Evolutionary conservation across 2,888 invertebrate genomes (phyloP), one percentile per base, ranked within the genome.

Genomic region (Lasioglossum malachurum): DNA sequence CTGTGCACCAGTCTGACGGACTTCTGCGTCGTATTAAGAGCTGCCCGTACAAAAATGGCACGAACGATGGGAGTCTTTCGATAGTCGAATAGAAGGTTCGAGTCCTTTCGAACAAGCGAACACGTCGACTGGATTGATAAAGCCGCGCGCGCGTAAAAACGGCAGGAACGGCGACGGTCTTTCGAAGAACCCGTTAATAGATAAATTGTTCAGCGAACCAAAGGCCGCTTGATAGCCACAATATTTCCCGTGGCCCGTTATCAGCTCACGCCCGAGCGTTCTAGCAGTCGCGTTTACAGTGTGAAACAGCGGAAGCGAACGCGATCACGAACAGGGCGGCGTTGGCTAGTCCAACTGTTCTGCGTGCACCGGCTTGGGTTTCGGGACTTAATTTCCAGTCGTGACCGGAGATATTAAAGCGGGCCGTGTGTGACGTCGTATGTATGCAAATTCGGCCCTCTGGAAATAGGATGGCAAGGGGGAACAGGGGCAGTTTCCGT

Each of bases 381-480:
- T 87, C 91, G 89, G 91, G 91, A 93, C 93, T 93, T 94, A 94
- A 94, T 94, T 94, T 94, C 93, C 94, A 94, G 92, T 91, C 88
- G 89, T 89, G 92, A 91, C 92, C 92, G 90, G 92, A 92, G 93
- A 93, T 94, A 93, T 94, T 94, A 94, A 94, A 94, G 93, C 92
- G 91, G 89, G 89, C 90, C 90, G 93, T 91, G 90, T 90, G 93
- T 93, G 94, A 93, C 93, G 93, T 94, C 93, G 94, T 94, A 94
- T 94, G 93, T 93, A 94, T 94, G 94, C 93, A 94, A 94, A 94
- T 94, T 92, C 92, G 87, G 86, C 90, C 89, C 90, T 90, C 90
- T 90, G 92, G 86, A 92, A 88, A 86, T 83, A 77, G 87, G 80
- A 80, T 71, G 88, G 87, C 81, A 67, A 72, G 76, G 60, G 69